Evolutionary conservation across 2,888 invertebrate species (phyloP).

Genomic region (Neoitamus cyanurus): DNA sequence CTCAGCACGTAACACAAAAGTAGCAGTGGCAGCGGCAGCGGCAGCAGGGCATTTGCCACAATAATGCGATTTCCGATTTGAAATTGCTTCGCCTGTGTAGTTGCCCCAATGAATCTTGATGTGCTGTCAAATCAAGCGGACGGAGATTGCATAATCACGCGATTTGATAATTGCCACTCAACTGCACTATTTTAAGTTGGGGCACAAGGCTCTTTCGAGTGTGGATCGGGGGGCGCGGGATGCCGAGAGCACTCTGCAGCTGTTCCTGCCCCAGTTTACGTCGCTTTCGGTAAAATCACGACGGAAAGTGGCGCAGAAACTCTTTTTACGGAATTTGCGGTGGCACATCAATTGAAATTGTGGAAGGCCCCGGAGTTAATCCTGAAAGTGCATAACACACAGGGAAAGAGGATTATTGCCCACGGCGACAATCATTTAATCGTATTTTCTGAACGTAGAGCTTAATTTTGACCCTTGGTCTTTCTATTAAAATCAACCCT

Average conservation of each 20-base stretch:
- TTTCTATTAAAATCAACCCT: no score
- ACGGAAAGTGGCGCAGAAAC: no score
- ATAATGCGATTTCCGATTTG: constrained; percentile 40
- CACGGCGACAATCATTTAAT: no score
- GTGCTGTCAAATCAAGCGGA: constrained; percentile 44
- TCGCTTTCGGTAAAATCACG: neutral
- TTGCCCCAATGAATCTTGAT: constrained; percentile 41
- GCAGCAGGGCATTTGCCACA: neutral
- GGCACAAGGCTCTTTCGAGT: constrained; percentile 13
- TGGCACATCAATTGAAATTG: no score
- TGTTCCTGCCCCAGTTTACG: neutral
- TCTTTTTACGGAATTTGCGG: no score
- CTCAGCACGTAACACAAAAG: neutral
- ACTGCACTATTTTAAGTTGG: constrained; percentile 44
- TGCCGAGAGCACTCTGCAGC: neutral
- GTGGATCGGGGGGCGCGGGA: neutral
- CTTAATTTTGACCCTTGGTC: no score
- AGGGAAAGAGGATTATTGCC: no score
- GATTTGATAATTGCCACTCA: constrained; percentile 46
- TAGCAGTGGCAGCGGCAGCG: neutral
- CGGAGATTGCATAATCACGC: constrained; percentile 45
- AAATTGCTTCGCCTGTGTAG: constrained; percentile 4
- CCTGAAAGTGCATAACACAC: no score
- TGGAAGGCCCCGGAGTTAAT: no score
- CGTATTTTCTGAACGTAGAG: no score